A percentile compares a stretch with the other conserved stretches of the same genome.
Evolutionary conservation across 1,140 invertebrate genomes (phyloP).

Genomic region (Ditylenchus dipsaci): DNA sequence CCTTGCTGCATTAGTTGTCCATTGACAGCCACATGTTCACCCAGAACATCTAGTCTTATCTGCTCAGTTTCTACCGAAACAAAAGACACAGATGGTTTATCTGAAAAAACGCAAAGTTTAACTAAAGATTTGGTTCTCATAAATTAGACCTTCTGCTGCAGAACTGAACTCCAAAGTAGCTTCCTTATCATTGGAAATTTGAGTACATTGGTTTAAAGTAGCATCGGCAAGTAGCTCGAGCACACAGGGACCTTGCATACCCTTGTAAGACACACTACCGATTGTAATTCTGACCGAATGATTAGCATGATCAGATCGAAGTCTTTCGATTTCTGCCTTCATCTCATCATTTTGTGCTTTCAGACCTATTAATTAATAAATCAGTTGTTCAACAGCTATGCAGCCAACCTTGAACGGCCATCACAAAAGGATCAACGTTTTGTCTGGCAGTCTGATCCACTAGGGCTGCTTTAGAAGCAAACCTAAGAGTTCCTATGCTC

Average conservation of each 20-base stretch:
- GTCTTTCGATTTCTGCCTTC: neutral
- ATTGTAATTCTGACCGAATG: no score
- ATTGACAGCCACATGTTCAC: neutral
- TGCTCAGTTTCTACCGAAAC: neutral
- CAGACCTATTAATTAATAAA: neutral
- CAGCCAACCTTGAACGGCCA: neutral
- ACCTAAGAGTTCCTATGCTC: constrained; percentile 6
- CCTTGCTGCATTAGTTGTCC: neutral
- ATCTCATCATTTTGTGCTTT: constrained; percentile 12
- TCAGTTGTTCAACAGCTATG: neutral
- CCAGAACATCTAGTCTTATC: neutral
- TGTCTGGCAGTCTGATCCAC: neutral
- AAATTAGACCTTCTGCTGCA: neutral
- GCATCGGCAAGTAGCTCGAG: neutral
- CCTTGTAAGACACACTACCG: neutral
- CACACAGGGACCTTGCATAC: neutral
- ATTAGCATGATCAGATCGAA: neutral
- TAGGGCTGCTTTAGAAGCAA: constrained; percentile 10
- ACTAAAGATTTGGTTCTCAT: neutral
- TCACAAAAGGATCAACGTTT: constrained; percentile 7
- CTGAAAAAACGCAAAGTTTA: neutral
- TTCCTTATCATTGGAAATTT: neutral
- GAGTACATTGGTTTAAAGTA: neutral
- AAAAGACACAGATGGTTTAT: neutral
- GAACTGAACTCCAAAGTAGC: neutral